phyloP scores from a whole-genome alignment of 1,140 invertebrate species.

The Panulirus ornatus region DNA sequence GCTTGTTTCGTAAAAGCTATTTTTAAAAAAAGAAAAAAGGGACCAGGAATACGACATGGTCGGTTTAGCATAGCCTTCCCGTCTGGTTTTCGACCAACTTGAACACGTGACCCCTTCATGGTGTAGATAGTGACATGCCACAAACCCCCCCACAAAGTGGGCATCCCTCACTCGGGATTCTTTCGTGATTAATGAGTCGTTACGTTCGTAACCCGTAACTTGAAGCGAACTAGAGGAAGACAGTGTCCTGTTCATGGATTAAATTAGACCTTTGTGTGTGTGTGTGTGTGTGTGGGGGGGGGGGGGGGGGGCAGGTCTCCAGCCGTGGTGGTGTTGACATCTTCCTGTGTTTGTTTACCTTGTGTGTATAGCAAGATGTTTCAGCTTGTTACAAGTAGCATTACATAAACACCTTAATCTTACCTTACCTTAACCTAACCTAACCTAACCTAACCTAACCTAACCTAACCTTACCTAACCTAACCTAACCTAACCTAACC shows the following conservation, averaged over 20 bases:
- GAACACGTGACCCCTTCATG: too few relatives aligned
- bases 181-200: too few relatives aligned
- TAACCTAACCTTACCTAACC: slow-evolving; percentile 29
- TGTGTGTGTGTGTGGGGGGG: neutral
- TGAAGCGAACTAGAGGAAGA: neutral
- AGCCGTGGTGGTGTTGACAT: neutral
- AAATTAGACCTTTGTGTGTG: neutral
- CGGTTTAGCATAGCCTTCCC: too few relatives aligned
- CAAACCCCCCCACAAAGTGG: too few relatives aligned
- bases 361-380: neutral
- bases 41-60: too few relatives aligned
- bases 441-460: slow-evolving; percentile 50
- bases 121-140: too few relatives aligned
- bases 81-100: too few relatives aligned
- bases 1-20: too few relatives aligned
- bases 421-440: too few relatives aligned
- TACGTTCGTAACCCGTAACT: too few relatives aligned
- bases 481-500: slow-evolving; percentile 33
- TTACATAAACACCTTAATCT: neutral
- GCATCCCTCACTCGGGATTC: too few relatives aligned
- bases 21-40: too few relatives aligned
- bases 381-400: neutral
- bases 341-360: neutral
- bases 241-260: neutral
- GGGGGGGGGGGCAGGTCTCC: neutral